A percentile compares a stretch with the other conserved stretches of the same genome.
phyloP scores from a whole-genome alignment of 2,113 vertebrate genomes.

The Dicentrarchus labrax region DNA sequence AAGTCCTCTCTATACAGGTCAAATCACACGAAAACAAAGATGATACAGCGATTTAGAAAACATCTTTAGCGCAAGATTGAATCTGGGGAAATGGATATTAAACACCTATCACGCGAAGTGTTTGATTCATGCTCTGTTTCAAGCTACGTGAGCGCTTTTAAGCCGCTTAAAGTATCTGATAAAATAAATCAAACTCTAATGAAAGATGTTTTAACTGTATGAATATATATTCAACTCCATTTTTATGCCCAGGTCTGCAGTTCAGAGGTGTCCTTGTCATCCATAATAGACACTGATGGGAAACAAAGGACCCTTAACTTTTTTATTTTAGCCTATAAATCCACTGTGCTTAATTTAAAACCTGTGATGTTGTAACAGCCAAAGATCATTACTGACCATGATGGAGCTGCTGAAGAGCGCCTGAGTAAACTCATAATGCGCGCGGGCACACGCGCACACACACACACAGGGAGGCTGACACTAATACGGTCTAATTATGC shows the following conservation, averaged over 20 bases:
- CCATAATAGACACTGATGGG: slow-evolving; percentile 52
- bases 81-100: slow-evolving; percentile 42
- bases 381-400: slow-evolving; percentile 34
- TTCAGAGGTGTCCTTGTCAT: slow-evolving; percentile 54
- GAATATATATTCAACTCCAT: slow-evolving; percentile 39
- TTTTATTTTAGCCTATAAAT: slow-evolving; percentile 51
- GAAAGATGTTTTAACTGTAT: slow-evolving; percentile 43
- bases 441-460: not conserved
- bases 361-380: slow-evolving; percentile 28
- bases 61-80: slow-evolving; percentile 1
- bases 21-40: slow-evolving; percentile 9
- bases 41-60: slow-evolving; percentile 5
- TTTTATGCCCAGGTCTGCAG: slow-evolving; percentile 41
- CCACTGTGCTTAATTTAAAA: slow-evolving; percentile 47
- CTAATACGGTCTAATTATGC: slow-evolving; percentile 74
- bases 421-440: slow-evolving; percentile 39
- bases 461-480: slow-evolving; percentile 44
- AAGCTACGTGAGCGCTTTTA: slow-evolving; percentile 29
- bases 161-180: slow-evolving; percentile 28
- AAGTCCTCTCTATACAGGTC: not conserved
- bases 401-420: slow-evolving; percentile 27
- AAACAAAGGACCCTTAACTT: slow-evolving; percentile 56
- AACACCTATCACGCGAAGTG: slow-evolving; percentile 8
- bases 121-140: slow-evolving; percentile 44
- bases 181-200: slow-evolving; percentile 53